Evolutionary conservation across 2,113 vertebrate species (phyloP).

Genomic region (Terrapene triunguis): DNA sequence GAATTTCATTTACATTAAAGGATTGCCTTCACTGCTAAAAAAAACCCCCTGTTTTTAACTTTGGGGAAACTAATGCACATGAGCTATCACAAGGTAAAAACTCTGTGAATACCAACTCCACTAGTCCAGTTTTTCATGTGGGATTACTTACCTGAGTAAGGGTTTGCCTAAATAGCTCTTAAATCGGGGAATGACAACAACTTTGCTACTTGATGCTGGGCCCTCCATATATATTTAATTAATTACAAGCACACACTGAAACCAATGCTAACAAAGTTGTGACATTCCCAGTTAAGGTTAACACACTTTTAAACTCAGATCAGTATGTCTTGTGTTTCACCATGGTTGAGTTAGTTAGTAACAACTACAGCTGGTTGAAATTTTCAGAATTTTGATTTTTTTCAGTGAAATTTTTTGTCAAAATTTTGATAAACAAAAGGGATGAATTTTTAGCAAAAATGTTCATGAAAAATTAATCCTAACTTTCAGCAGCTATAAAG

Average conservation of each 20-base stretch:
- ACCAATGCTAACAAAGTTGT: background rate
- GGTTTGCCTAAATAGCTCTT: background rate
- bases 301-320: background rate
- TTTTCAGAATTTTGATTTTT: background rate
- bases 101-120: background rate
- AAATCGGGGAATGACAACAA: background rate
- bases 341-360: background rate
- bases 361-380: background rate
- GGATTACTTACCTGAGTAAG: background rate
- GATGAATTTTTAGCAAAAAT: background rate
- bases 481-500: background rate
- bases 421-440: background rate
- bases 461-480: background rate
- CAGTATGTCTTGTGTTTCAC: background rate
- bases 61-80: background rate
- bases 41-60: background rate
- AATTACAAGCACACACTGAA: background rate
- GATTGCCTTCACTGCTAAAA: background rate
- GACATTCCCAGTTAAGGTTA: rapidly evolving
- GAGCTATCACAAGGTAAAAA: background rate
- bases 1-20: background rate
- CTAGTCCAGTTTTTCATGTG: background rate
- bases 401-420: background rate
- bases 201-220: background rate
- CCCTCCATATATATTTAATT: rapidly evolving